phyloP scores from a whole-genome alignment of 2,797 vertebrate genomes.

The Ctenosaura bakeri region DNA sequence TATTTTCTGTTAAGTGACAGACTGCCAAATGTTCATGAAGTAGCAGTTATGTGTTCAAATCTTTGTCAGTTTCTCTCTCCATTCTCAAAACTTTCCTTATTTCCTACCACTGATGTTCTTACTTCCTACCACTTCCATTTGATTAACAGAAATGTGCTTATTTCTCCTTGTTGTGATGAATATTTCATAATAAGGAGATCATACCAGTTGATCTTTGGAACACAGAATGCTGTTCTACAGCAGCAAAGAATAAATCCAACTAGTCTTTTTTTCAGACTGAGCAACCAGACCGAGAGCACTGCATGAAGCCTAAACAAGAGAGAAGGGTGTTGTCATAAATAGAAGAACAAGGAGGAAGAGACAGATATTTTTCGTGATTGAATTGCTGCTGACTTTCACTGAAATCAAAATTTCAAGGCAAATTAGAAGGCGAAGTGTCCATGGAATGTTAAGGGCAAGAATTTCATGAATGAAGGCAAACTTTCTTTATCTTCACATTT shows the following conservation, averaged over 20 bases:
- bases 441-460: neutral
- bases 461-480: neutral
- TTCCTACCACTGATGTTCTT: slow-evolving; percentile 56
- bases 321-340: slow-evolving; percentile 32
- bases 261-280: slow-evolving; percentile 47
- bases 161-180: slow-evolving; percentile 72
- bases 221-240: slow-evolving; percentile 50
- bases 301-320: neutral
- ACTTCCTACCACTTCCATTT: no score
- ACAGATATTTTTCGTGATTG: slow-evolving; percentile 4
- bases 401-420: slow-evolving; percentile 2
- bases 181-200: slow-evolving; percentile 67
- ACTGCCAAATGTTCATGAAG: slow-evolving; percentile 84
- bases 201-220: slow-evolving; percentile 53
- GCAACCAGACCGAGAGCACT: slow-evolving; percentile 51
- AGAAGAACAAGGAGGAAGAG: slow-evolving; percentile 37
- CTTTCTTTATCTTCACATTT: neutral
- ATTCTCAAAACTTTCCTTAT: slow-evolving; percentile 44
- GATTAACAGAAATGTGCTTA: slow-evolving; percentile 68
- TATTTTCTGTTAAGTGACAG: slow-evolving; percentile 84
- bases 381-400: neutral
- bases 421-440: neutral
- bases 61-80: slow-evolving; percentile 76
- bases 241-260: slow-evolving; percentile 46
- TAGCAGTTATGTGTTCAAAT: slow-evolving; percentile 77